phyloP scores from a whole-genome alignment of 2,888 invertebrate species.

The Thymelicus acteon region DNA sequence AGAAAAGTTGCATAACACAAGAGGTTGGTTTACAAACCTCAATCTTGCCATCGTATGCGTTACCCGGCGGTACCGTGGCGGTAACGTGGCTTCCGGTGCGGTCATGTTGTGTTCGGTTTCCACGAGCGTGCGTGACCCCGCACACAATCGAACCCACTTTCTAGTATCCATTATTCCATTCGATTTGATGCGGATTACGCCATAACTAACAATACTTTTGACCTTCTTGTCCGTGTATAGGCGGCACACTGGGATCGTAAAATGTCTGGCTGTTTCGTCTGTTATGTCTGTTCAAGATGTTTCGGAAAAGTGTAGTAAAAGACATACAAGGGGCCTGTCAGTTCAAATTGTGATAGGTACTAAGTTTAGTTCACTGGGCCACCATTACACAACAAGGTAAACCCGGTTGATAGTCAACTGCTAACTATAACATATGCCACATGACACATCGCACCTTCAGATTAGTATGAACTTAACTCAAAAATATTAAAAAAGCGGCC shows the following conservation, averaged over 20 bases:
- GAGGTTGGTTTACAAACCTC: background rate
- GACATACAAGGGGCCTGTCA: no score
- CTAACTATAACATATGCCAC: no score
- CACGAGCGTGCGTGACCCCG: background rate
- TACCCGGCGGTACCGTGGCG: background rate
- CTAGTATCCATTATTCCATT: conserved; percentile 24
- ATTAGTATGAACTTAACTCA: no score
- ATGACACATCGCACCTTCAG: no score
- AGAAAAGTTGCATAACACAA: background rate
- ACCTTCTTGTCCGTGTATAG: conserved; percentile 1
- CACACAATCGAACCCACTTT: conserved; percentile 11
- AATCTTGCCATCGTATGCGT: background rate
- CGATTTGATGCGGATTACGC: conserved; percentile 20
- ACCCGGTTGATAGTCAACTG: no score
- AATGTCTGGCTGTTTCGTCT: background rate
- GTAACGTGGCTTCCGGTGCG: background rate
- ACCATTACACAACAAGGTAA: no score
- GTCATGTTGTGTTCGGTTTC: background rate
- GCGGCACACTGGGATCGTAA: background rate
- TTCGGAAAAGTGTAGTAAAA: no score
- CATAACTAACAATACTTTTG: conserved; percentile 15
- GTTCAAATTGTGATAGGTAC: no score
- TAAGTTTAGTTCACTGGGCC: no score
- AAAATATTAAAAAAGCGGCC: no score
- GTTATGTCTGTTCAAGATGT: no score